Evolutionary conservation across 2,888 invertebrate species (phyloP), one percentile per base, ranked within the genome.

Genomic region (Heliconius charithonia): DNA sequence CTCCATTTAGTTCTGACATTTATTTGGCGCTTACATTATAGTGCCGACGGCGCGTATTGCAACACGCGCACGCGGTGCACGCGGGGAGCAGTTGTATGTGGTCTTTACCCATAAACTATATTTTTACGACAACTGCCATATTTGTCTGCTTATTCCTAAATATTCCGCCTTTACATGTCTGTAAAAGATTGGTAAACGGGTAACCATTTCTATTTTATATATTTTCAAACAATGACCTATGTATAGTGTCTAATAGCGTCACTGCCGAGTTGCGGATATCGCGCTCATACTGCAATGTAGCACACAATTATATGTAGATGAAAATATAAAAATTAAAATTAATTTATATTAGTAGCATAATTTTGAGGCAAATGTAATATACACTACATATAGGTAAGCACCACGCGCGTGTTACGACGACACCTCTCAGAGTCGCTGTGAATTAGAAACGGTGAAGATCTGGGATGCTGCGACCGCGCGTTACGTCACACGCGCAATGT

Each of bases 401-500:
- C 9, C 19, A 19, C 51, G 51, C 27, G 51, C 51, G 27, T 12
- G 25, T 56, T 41, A 19, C 51, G 45, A 51, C 4, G 41, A 51
- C 22, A 29, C 51, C 56, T 56, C 7, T 12, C n/a, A 41, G 67
- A 41, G 41, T 16, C 29, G 4, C 29, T 19, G 71, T 13, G 51
- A 70, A 25, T 67, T 69, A 51, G 51, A 37, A 37, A 71, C 51
- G 51, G 29, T 71, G 51, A 27, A 71, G 37, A 66, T 66, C 22
- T 37, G 10, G 32, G 66, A 32, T 32, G 71, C 51, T 51, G 27
- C 51, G 56, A 29, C 29, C 29, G 51, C 56, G 56, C 22, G 29
- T 71, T 29, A 71, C 71, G 71, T 56, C 71, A 71, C 56, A 29
- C 45, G 9, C 71, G 67, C 25, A 41, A n/a, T 67, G 41, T 37